These are phyloP conservation scores for Gymnothorax javanicus DNA, from an alignment of 2,797 vertebrate species.

Conservation along the genomic window DNA sequence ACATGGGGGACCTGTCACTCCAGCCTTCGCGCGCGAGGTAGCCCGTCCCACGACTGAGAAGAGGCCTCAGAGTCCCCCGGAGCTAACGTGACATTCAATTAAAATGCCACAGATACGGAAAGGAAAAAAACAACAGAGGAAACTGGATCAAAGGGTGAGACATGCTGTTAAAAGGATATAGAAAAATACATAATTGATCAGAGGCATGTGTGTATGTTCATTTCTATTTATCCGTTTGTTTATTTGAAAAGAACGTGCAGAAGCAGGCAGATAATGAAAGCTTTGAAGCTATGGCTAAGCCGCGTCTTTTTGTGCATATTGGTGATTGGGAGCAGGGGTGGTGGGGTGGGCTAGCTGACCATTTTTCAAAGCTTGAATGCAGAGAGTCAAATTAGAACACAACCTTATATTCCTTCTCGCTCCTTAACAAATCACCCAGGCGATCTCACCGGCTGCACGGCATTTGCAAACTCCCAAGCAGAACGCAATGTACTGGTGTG, in stretches of 20 bases:
- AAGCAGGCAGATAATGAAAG: slow-evolving; percentile 28
- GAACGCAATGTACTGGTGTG: slow-evolving; percentile 58
- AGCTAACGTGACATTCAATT: slow-evolving; percentile 29
- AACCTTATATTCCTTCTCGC: slow-evolving; percentile 29
- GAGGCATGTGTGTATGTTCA: background rate
- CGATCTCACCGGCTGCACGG: slow-evolving; percentile 36
- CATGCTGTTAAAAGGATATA: slow-evolving; percentile 10
- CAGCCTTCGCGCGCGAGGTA: background rate
- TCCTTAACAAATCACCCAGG: slow-evolving; percentile 39
- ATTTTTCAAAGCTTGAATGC: slow-evolving; percentile 41
- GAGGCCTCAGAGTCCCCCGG: background rate
- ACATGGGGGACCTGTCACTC: background rate
- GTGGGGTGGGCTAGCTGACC: background rate
- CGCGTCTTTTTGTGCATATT: slow-evolving; percentile 6
- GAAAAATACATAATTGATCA: slow-evolving; percentile 20
- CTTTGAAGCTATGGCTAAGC: background rate
- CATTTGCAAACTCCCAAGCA: slow-evolving; percentile 50
- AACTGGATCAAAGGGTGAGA: slow-evolving; percentile 24
- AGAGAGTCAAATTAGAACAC: slow-evolving; percentile 44
- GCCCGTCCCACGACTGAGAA: background rate
- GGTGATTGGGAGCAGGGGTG: background rate
- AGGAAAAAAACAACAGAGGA: background rate
- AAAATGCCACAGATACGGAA: background rate
- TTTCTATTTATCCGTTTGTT: slow-evolving; percentile 1
- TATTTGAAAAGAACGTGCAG: background rate